Percentiles rank a stretch among this genome's conserved stretches.
These are phyloP conservation scores for Brachyopa scutellaris DNA, from an alignment of 2,888 invertebrate genomes.

Conservation along the genomic window DNA sequence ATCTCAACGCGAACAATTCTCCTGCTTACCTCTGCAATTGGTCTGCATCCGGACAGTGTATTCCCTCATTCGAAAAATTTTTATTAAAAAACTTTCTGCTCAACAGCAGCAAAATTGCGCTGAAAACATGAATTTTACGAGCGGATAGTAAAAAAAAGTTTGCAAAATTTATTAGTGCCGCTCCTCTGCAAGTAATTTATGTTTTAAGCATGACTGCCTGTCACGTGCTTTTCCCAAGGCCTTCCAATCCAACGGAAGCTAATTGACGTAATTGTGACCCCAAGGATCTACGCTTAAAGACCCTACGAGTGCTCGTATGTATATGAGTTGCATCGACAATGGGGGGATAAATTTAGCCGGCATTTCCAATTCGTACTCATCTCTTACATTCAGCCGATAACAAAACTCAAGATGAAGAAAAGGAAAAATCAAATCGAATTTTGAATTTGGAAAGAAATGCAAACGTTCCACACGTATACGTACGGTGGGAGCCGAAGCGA, in stretches of 20 bases:
- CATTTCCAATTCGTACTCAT: constrained; percentile 43
- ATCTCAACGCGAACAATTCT: constrained; percentile 6
- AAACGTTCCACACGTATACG: constrained; percentile 38
- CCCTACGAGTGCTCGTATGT: not conserved
- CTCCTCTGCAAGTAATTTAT: constrained; percentile 38
- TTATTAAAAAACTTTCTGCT: constrained; percentile 61
- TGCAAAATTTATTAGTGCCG: constrained; percentile 41
- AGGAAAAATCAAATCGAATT: constrained; percentile 57
- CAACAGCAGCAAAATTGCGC: constrained; percentile 47
- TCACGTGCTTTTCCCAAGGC: constrained; percentile 27
- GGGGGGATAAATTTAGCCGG: constrained; percentile 22
- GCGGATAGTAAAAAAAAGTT: constrained; percentile 39
- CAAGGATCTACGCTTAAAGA: constrained; percentile 20
- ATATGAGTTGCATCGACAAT: constrained; percentile 36
- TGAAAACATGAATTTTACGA: constrained; percentile 51
- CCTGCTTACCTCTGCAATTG: constrained; percentile 51
- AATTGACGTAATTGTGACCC: constrained; percentile 59
- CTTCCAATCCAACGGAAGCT: constrained; percentile 40
- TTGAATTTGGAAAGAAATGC: constrained; percentile 50
- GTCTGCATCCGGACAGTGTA: constrained; percentile 41
- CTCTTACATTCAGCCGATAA: constrained; percentile 48
- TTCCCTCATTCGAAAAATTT: constrained; percentile 48
- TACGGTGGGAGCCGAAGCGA: constrained; percentile 1
- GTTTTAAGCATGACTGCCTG: constrained; percentile 49
- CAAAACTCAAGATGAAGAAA: constrained; percentile 37